Evolutionary conservation across 2,797 vertebrate species (phyloP).

Genomic region (Alectoris magna): DNA sequence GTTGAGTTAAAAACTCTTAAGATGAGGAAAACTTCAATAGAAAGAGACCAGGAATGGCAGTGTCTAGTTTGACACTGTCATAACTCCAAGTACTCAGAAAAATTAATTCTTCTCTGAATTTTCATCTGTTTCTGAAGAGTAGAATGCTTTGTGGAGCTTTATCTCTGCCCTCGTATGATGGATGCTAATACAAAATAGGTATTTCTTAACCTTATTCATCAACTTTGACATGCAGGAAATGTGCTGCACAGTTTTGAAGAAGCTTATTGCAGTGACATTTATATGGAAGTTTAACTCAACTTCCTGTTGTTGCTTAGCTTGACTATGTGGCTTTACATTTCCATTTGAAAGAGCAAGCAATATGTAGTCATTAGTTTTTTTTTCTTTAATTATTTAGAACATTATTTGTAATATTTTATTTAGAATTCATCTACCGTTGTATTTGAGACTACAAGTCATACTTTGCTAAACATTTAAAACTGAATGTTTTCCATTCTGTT

Average conservation of each 20-base stretch:
- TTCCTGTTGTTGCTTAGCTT: background rate
- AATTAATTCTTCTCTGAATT: background rate
- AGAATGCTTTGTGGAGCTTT: background rate
- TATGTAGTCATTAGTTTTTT: background rate
- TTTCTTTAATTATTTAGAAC: background rate
- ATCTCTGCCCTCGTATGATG: background rate
- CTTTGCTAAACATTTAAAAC: constrained; percentile 17
- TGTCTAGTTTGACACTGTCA: background rate
- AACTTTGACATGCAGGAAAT: background rate
- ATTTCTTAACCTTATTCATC: background rate
- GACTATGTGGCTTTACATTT: background rate
- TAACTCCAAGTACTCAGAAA: background rate
- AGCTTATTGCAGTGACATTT: background rate
- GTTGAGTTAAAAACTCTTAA: background rate
- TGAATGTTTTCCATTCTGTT: constrained; percentile 63
- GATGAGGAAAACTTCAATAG: background rate
- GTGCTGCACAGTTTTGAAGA: background rate
- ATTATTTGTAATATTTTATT: background rate
- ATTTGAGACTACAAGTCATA: background rate
- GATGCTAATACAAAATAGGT: background rate
- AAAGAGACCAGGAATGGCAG: background rate
- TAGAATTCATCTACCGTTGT: background rate
- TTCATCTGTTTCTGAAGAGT: background rate
- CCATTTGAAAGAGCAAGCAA: background rate
- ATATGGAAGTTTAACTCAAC: background rate